phyloP scores from a whole-genome alignment of 2,888 invertebrate species.

The Drosophila monieri region DNA sequence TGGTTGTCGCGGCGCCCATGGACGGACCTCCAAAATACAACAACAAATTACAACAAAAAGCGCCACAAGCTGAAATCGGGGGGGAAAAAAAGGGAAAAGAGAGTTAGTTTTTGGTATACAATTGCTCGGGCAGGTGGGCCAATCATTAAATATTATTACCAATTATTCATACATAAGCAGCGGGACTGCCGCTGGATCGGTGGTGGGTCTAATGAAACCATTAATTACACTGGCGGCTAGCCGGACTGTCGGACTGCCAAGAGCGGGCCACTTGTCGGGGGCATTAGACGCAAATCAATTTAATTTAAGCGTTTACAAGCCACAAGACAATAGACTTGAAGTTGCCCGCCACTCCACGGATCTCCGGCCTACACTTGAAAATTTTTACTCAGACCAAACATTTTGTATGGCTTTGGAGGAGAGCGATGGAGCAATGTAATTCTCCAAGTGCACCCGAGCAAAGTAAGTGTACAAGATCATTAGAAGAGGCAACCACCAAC shows the following conservation, averaged over 20 bases:
- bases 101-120: slow-evolving; percentile 1
- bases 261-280: slow-evolving; percentile 79
- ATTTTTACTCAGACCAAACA: neutral
- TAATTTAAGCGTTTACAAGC: slow-evolving; percentile 79
- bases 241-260: slow-evolving; percentile 10
- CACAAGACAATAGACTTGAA: slow-evolving; percentile 47
- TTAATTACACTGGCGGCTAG: slow-evolving; percentile 67
- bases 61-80: slow-evolving; percentile 4
- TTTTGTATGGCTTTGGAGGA: slow-evolving; percentile 4
- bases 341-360: slow-evolving; percentile 38
- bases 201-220: slow-evolving; percentile 79
- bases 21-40: slow-evolving; percentile 59
- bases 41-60: neutral
- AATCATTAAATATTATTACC: slow-evolving; percentile 80
- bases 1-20: slow-evolving; percentile 56
- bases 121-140: slow-evolving; percentile 56
- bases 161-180: slow-evolving; percentile 81
- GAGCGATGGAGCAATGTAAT: neutral
- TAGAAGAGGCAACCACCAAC: slow-evolving; percentile 43
- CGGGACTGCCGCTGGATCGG: slow-evolving; percentile 59
- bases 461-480: slow-evolving; percentile 77
- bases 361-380: slow-evolving; percentile 46
- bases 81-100: neutral
- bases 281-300: slow-evolving; percentile 80
- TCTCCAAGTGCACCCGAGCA: slow-evolving; percentile 17